phyloP scores from a whole-genome alignment of 2,113 vertebrate species.

The Ageneiosus marmoratus region DNA sequence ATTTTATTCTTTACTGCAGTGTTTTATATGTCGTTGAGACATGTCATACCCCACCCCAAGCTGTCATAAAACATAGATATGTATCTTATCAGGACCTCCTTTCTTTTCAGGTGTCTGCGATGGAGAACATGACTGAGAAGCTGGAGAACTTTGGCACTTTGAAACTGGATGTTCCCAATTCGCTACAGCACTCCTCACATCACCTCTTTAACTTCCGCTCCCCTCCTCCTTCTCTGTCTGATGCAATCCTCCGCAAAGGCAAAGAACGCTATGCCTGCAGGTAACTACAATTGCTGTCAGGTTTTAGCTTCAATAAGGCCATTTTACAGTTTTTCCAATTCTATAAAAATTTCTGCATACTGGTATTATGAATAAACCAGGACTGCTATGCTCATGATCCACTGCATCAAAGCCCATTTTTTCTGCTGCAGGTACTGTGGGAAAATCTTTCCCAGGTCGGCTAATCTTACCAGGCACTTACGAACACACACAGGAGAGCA shows the following conservation, averaged over 20 bases:
- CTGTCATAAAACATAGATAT: constrained; percentile 25
- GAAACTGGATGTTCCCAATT: constrained; percentile 84
- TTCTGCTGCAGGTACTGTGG: constrained; percentile 88
- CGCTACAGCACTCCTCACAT: constrained; percentile 91
- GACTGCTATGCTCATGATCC: constrained; percentile 1
- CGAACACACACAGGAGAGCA: constrained; percentile 98
- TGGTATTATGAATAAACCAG: not conserved
- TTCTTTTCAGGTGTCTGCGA: constrained; percentile 88
- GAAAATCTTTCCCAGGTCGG: constrained; percentile 98
- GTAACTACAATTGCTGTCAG: constrained; percentile 64
- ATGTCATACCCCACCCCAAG: not conserved
- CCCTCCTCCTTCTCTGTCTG: constrained; percentile 90
- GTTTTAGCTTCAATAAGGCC: not conserved
- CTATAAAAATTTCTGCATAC: not conserved
- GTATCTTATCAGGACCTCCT: constrained; percentile 10
- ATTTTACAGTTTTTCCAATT: not conserved
- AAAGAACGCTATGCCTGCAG: constrained; percentile 99
- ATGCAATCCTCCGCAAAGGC: constrained; percentile 97
- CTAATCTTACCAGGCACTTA: constrained; percentile 97
- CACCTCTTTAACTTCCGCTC: constrained; percentile 96
- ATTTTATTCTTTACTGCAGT: not conserved
- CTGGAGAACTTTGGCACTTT: constrained; percentile 92
- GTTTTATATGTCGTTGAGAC: not conserved
- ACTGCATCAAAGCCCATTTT: constrained; percentile 28
- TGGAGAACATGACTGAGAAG: constrained; percentile 98